Conservation (phyloP, 2,797 vertebrate species). For the Tenualosa ilisha region DNA sequence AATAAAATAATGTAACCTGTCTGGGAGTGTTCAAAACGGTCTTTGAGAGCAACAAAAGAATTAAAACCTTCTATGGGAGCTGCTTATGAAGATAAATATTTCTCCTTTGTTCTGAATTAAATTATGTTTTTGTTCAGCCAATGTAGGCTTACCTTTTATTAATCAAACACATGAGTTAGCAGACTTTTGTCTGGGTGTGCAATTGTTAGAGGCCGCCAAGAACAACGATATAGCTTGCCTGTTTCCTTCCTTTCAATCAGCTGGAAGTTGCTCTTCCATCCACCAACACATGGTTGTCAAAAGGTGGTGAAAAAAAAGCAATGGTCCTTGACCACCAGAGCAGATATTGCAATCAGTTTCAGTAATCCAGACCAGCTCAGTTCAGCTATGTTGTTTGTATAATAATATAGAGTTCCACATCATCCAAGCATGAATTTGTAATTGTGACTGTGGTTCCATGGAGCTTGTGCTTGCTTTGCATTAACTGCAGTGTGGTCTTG, state of each 20-base stretch:
- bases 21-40: neutral
- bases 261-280: neutral
- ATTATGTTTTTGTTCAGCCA: slow-evolving; percentile 14
- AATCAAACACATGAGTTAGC: slow-evolving; percentile 23
- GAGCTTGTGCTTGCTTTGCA: neutral
- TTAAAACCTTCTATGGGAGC: neutral
- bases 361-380: neutral
- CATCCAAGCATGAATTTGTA: slow-evolving; percentile 4
- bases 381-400: neutral
- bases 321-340: slow-evolving; percentile 1
- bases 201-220: neutral
- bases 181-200: slow-evolving; percentile 13
- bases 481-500: neutral
- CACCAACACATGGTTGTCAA: neutral
- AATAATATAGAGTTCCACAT: neutral
- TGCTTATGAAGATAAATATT: slow-evolving; percentile 10
- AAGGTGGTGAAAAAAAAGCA: neutral
- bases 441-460: neutral
- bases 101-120: slow-evolving; percentile 20
- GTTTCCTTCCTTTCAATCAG: slow-evolving; percentile 12
- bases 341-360: neutral
- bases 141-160: neutral
- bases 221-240: slow-evolving; percentile 12
- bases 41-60: neutral
- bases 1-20: slow-evolving; percentile 5